A percentile compares a stretch with the other conserved stretches of the same genome.
These are phyloP conservation scores for Pholis gunnellus DNA, from an alignment of 2,113 vertebrate species.

Conservation along the genomic window DNA sequence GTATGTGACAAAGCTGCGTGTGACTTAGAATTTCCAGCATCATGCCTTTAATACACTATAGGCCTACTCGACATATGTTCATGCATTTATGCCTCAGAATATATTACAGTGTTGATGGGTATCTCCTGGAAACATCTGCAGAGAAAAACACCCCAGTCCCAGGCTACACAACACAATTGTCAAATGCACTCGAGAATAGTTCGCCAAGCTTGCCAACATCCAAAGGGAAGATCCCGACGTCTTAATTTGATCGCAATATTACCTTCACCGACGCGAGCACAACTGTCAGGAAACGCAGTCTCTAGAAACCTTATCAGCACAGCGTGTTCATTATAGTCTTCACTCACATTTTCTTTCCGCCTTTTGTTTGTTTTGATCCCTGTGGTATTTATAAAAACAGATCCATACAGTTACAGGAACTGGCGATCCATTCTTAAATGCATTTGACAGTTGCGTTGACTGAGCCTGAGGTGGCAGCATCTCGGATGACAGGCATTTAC, in stretches of 20 bases:
- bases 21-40: slow-evolving; percentile 25
- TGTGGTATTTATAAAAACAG: slow-evolving; percentile 15
- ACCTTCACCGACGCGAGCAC: slow-evolving; percentile 7
- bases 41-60: slow-evolving; percentile 29
- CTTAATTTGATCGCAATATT: slow-evolving; percentile 68
- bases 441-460: slow-evolving; percentile 31
- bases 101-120: slow-evolving; percentile 61
- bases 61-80: slow-evolving; percentile 72
- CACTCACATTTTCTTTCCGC: background rate
- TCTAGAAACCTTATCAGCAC: slow-evolving; percentile 16
- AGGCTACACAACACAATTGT: slow-evolving; percentile 59
- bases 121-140: slow-evolving; percentile 70
- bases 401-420: slow-evolving; percentile 15
- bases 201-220: slow-evolving; percentile 48
- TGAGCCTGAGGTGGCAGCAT: slow-evolving; percentile 9
- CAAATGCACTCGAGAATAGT: slow-evolving; percentile 50
- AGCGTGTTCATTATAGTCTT: slow-evolving; percentile 22
- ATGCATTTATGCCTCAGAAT: slow-evolving; percentile 62
- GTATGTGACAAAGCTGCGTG: background rate
- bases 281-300: slow-evolving; percentile 10
- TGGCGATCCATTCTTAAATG: background rate
- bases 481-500: slow-evolving; percentile 24
- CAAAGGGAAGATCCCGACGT: slow-evolving; percentile 48
- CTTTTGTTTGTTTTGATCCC: slow-evolving; percentile 3
- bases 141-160: slow-evolving; percentile 55